phyloP scores from a whole-genome alignment of 2,888 invertebrate genomes.

The Rhingia campestris region DNA sequence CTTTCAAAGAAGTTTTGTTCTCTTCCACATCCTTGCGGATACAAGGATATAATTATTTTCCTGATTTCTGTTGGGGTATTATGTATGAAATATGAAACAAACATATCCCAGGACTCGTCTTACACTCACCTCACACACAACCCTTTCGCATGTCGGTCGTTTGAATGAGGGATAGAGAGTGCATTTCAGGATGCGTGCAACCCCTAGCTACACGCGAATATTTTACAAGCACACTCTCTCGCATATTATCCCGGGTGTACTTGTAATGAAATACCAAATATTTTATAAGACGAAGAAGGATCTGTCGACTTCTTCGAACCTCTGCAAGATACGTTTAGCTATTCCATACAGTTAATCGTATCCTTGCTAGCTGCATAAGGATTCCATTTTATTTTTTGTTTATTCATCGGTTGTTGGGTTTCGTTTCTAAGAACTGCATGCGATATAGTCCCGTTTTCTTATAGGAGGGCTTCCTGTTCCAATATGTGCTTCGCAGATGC shows the following conservation, averaged over 20 bases:
- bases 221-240: slow-evolving; percentile 44
- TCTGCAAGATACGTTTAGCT: slow-evolving; percentile 46
- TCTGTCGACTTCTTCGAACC: slow-evolving; percentile 13
- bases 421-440: slow-evolving; percentile 32
- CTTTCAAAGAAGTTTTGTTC: slow-evolving; percentile 13
- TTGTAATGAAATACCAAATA: slow-evolving; percentile 72
- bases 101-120: slow-evolving; percentile 44
- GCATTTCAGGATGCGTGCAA: slow-evolving; percentile 69
- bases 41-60: slow-evolving; percentile 71
- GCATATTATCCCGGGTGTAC: slow-evolving; percentile 28
- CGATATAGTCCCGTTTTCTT: slow-evolving; percentile 43
- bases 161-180: slow-evolving; percentile 9
- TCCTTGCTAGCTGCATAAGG: slow-evolving; percentile 10
- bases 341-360: slow-evolving; percentile 45
- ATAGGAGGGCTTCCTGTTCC: slow-evolving; percentile 43
- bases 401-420: slow-evolving; percentile 58
- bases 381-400: slow-evolving; percentile 39
- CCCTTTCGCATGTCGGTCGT: slow-evolving; percentile 25
- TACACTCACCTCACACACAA: slow-evolving; percentile 38
- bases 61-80: slow-evolving; percentile 63
- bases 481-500: background rate
- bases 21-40: slow-evolving; percentile 48
- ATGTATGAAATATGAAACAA: slow-evolving; percentile 65
- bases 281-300: slow-evolving; percentile 66
- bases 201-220: slow-evolving; percentile 46